Conservation (phyloP, 1,140 invertebrate species). For the Triops cancriformis region DNA sequence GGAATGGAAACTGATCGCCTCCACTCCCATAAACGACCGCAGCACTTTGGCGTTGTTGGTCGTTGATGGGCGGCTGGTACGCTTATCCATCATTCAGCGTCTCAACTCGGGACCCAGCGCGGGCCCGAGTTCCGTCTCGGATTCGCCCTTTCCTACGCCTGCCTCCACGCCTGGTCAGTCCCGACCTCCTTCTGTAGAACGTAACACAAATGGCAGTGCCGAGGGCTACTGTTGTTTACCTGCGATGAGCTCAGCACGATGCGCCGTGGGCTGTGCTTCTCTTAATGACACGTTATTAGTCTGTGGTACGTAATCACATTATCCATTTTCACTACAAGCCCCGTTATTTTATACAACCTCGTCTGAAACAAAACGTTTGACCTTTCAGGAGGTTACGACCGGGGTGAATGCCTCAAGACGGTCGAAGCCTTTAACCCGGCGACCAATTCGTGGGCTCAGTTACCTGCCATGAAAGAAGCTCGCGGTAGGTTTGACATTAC, state of each 20-base stretch:
- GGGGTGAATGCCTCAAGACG: constrained; percentile 66
- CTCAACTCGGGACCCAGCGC: constrained; percentile 44
- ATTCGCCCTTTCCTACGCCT: not conserved
- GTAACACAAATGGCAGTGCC: constrained; percentile 32
- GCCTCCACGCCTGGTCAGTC: constrained; percentile 28
- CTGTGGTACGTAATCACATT: constrained; percentile 54
- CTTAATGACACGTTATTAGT: constrained; percentile 59
- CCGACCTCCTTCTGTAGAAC: constrained; percentile 24
- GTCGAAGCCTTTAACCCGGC: constrained; percentile 64
- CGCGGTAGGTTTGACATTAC: constrained; percentile 66
- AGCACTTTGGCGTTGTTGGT: constrained; percentile 57
- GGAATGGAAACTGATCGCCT: constrained; percentile 58
- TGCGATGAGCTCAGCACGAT: constrained; percentile 58
- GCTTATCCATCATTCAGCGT: constrained; percentile 54
- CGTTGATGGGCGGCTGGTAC: constrained; percentile 51
- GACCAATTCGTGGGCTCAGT: constrained; percentile 55
- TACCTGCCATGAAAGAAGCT: constrained; percentile 58
- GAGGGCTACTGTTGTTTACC: constrained; percentile 54
- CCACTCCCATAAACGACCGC: constrained; percentile 39
- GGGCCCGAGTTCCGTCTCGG: constrained; percentile 7
- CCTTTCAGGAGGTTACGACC: constrained; percentile 68
- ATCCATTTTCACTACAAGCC: not conserved
- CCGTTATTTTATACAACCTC: not conserved
- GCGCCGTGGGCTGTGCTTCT: constrained; percentile 63
- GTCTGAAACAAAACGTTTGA: constrained; percentile 6